Conservation (phyloP, 2,797 vertebrate species). For the Manis crassicaudata region DNA sequence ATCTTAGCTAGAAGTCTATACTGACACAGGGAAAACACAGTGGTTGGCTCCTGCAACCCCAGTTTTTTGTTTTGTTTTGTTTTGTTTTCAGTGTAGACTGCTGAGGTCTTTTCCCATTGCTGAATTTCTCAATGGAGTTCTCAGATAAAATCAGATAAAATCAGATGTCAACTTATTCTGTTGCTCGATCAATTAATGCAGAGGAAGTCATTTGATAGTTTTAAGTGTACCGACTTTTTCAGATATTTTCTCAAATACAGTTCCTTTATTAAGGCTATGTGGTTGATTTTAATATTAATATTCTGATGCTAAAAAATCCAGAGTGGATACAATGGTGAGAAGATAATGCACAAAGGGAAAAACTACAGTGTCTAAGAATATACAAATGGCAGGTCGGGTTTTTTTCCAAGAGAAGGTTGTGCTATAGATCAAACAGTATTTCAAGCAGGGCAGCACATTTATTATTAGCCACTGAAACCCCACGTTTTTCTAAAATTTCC, state of each 20-base stretch:
- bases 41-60: not conserved
- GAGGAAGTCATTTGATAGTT: not conserved
- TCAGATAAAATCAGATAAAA: not conserved
- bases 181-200: not conserved
- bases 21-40: not conserved
- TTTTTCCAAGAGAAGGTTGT: not conserved
- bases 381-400: not conserved
- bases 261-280: not conserved
- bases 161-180: not conserved
- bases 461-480: not conserved
- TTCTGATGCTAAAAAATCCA: not conserved
- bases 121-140: not conserved
- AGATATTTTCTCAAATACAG: not conserved
- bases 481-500: conserved; percentile 54
- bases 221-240: not conserved
- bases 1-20: not conserved
- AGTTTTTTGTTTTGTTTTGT: not conserved
- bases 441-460: not conserved
- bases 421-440: not conserved
- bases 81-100: not conserved
- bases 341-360: not conserved
- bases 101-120: not conserved
- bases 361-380: not conserved
- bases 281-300: conserved; percentile 17
- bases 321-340: not conserved